Evolutionary conservation across 2,797 vertebrate species (phyloP), one percentile per base, ranked within the genome.

Genomic region (Fundulus diaphanus): DNA sequence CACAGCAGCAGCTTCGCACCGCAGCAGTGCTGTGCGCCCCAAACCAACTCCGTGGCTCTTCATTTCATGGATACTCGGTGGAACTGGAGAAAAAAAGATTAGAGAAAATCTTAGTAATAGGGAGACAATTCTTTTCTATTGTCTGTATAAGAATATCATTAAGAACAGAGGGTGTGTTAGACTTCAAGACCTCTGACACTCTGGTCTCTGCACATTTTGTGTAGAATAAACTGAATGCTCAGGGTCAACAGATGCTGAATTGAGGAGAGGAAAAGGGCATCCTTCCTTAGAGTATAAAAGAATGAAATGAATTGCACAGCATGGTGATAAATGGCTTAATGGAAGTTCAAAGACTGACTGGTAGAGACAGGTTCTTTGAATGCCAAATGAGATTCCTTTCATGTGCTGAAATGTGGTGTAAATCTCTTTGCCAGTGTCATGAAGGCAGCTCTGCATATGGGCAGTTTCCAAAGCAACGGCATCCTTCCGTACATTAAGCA

Each of bases 1-100:
- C 73, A 99, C 96, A 80, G 98, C 98, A 57, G 97, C 97, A 68
- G 97, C 97, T 93, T 99, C 98, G 0, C 98, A 99, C 82, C 98
- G 94, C 82, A 99, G 96, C 91, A 98, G 87, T 77, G 96, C 98
- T 7, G 95, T 96, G 89, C 96, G 96, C 81, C 98, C 98, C 22
- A 97, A 94, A 77, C 96, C 85, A 72, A 98, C 96, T 27, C 96
- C 96, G 33, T 96, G 94, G 81, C 96, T 96, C 93, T 98, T 99
- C 92, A 98, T 98, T 95, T 99, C 98, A 90, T 98, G 97, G 94
- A 99, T 99, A 74, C 96, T 91, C 79, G 98, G 98, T 42, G 97
- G 94, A 95, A 97, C 98, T 99, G 90, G 49, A 93, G 91, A 40
- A 87, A 84, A 59, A n/a, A 73, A 79, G 77, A 80, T 37, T 24